Conservation (phyloP, 1,140 invertebrate species). For the Hirudo medicinalis region DNA sequence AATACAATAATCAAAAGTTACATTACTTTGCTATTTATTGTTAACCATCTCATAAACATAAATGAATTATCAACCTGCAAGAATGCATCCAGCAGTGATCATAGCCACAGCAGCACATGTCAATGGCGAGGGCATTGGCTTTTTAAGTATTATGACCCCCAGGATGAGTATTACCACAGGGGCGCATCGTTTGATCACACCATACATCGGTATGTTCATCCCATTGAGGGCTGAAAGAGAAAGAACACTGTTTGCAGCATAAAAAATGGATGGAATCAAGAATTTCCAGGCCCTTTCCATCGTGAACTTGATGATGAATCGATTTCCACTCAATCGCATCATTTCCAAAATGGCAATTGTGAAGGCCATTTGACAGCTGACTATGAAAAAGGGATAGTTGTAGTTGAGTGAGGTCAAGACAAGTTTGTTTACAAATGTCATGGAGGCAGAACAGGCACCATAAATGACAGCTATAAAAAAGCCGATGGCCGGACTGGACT, state of each 20-base stretch:
- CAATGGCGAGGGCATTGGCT: constrained; percentile 34
- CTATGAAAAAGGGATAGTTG: constrained; percentile 43
- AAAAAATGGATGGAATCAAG: constrained; percentile 41
- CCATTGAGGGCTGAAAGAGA: constrained; percentile 42
- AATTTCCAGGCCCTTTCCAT: constrained; percentile 37
- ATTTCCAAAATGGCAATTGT: constrained; percentile 36
- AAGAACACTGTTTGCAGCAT: constrained; percentile 42
- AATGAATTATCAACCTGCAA: constrained; percentile 38
- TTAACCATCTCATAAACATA: too few species aligned
- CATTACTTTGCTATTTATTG: too few species aligned
- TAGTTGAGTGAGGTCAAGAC: constrained; percentile 40
- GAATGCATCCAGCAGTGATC: constrained; percentile 42
- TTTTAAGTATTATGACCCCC: constrained; percentile 38
- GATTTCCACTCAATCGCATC: constrained; percentile 26
- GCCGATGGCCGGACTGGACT: constrained; percentile 20
- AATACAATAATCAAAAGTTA: too few species aligned
- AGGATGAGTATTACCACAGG: constrained; percentile 43
- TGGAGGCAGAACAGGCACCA: constrained; percentile 40
- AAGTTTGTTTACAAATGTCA: constrained; percentile 45
- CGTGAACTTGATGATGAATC: constrained; percentile 35
- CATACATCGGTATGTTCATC: constrained; percentile 49
- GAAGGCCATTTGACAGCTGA: constrained; percentile 41
- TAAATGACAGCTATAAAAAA: constrained; percentile 40
- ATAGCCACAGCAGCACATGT: constrained; percentile 37
- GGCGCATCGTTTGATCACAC: constrained; percentile 45